A percentile compares a stretch with the other conserved stretches of the same genome.
phyloP scores from a whole-genome alignment of 2,113 vertebrate genomes.

The Coptodon rendalli region DNA sequence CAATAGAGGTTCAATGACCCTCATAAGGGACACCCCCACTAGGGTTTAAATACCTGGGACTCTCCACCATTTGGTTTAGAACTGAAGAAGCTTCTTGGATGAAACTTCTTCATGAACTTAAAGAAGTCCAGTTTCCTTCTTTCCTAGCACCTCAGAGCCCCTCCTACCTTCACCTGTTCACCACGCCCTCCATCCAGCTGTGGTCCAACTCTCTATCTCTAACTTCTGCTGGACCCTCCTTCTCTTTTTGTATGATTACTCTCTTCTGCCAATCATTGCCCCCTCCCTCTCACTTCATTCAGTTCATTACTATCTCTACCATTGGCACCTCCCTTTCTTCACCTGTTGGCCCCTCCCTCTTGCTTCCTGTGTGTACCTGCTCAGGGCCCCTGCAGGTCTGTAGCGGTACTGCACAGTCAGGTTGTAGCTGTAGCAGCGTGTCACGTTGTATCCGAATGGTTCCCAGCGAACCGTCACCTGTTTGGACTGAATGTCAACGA shows the following conservation, averaged over 20 bases:
- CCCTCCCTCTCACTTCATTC: neutral
- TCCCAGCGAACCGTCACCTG: constrained; percentile 94
- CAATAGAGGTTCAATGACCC: neutral
- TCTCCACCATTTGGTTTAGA: neutral
- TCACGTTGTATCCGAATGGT: constrained; percentile 93
- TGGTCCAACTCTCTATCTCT: neutral
- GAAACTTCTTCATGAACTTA: neutral
- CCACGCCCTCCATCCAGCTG: neutral
- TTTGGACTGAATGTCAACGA: constrained; percentile 86
- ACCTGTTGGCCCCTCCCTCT: neutral
- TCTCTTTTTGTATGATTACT: neutral
- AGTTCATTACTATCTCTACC: neutral
- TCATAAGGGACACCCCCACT: neutral
- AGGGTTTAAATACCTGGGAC: neutral
- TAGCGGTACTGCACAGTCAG: constrained; percentile 90
- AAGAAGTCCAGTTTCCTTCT: neutral
- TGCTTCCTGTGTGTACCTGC: constrained; percentile 19
- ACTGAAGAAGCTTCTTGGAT: neutral
- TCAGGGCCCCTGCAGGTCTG: constrained; percentile 66
- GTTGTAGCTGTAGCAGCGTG: constrained; percentile 92
- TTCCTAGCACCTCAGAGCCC: neutral
- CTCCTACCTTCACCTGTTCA: neutral
- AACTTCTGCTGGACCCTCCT: neutral
- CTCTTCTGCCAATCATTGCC: neutral
- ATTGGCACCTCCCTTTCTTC: neutral